A percentile compares a stretch with the other conserved stretches of the same genome.
Conservation (phyloP, 2,113 vertebrate genomes). For the Progne subis region DNA sequence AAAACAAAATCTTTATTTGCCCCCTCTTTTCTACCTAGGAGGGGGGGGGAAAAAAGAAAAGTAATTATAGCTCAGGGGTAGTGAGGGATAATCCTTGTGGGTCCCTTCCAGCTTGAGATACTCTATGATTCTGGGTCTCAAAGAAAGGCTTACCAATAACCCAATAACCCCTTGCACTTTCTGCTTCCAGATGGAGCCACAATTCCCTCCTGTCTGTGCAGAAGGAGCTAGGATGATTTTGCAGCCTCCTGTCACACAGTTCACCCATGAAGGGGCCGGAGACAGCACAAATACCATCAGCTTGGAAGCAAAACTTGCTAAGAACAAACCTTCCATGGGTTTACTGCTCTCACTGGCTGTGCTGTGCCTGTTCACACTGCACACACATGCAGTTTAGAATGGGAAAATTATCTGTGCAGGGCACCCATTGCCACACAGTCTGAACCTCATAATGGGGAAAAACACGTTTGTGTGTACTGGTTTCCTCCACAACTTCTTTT, state of each 20-base stretch:
- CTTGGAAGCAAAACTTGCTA: not conserved
- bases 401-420: not conserved
- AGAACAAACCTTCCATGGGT: not conserved
- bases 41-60: not conserved
- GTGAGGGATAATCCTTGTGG: not conserved
- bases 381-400: not conserved
- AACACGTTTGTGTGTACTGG: not conserved
- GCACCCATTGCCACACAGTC: not conserved
- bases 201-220: not conserved
- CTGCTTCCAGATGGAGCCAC: not conserved
- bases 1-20: not conserved
- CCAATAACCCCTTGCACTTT: not conserved
- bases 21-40: not conserved
- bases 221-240: not conserved
- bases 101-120: not conserved
- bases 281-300: not conserved
- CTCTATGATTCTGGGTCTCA: not conserved
- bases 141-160: not conserved
- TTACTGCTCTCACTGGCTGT: accelerated
- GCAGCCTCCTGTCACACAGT: not conserved
- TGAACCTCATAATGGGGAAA: not conserved
- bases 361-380: not conserved
- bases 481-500: not conserved
- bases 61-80: not conserved
- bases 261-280: not conserved